These are phyloP conservation scores for Ichneumoninae sp. DNA, from an alignment of 2,888 invertebrate species.

Conservation along the genomic window DNA sequence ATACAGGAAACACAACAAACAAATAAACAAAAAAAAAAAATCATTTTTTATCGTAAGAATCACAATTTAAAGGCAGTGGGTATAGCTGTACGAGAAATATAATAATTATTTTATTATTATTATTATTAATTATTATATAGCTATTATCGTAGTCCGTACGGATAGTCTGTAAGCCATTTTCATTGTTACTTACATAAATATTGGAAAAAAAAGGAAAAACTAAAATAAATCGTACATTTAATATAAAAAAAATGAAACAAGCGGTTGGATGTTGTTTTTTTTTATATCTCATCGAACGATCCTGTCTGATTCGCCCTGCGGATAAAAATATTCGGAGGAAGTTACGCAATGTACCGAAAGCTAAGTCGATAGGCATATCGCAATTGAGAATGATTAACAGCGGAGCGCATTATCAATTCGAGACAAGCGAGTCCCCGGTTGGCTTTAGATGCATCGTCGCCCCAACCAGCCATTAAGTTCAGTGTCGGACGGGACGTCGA, in stretches of 20 bases:
- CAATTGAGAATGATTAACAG: constrained; percentile 4
- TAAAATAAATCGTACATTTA: constrained; percentile 84
- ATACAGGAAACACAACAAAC: constrained; percentile 40
- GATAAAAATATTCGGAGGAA: neutral
- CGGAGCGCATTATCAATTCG: neutral
- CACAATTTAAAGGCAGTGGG: constrained; percentile 82
- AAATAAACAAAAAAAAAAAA: constrained; percentile 43
- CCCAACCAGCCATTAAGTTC: neutral
- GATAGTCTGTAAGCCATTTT: constrained; percentile 82
- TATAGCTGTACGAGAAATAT: constrained; percentile 78
- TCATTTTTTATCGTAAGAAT: constrained; percentile 72
- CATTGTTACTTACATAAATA: constrained; percentile 85
- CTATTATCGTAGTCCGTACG: constrained; percentile 81
- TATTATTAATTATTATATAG: constrained; percentile 77
- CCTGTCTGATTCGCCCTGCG: neutral
- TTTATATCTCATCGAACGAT: neutral
- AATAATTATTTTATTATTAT: constrained; percentile 75
- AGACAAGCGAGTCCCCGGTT: neutral
- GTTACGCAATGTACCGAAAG: neutral
- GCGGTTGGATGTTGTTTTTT: neutral
- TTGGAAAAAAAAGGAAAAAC: constrained; percentile 75
- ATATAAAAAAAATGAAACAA: constrained; percentile 74
- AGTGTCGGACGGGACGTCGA: constrained; percentile 46
- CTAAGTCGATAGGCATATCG: neutral
- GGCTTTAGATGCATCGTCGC: neutral